These are phyloP conservation scores for Leptodactylus fuscus DNA, from an alignment of 2,113 vertebrate species.

Conservation along the genomic window DNA sequence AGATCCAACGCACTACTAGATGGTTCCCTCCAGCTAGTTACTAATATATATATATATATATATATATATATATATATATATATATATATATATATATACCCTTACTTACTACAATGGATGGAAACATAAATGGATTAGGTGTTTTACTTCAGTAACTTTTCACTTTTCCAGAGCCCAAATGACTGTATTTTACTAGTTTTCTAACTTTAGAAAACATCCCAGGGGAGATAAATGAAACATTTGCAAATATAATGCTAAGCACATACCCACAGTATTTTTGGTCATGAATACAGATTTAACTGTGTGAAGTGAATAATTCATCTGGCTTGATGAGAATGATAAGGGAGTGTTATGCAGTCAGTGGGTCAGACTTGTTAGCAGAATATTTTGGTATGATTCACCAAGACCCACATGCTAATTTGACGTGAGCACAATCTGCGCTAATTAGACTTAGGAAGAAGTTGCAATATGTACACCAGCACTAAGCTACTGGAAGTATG, in stretches of 20 bases:
- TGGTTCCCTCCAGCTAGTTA: no score
- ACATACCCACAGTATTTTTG: neutral
- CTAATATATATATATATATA: no score
- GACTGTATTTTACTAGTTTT: neutral
- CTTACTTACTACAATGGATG: no score
- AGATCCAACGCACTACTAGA: no score
- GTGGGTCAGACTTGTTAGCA: slow-evolving; percentile 1
- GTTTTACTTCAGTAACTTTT: neutral
- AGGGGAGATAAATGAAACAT: neutral
- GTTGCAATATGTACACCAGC: neutral
- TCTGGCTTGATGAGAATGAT: neutral
- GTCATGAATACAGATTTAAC: slow-evolving; percentile 2
- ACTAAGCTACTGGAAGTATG: neutral
- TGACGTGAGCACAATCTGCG: neutral
- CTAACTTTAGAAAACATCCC: neutral
- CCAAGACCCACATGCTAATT: neutral
- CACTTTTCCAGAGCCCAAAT: neutral
- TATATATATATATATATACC: no score
- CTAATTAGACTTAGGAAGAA: slow-evolving; percentile 3
- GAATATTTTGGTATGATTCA: slow-evolving; percentile 13
- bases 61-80: no score
- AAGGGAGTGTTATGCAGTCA: neutral
- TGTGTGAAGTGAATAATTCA: neutral
- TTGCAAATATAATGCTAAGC: slow-evolving; percentile 1
- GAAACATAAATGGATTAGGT: neutral